These are phyloP conservation scores for Fragum sueziense DNA, from an alignment of 2,888 invertebrate genomes.

Conservation along the genomic window DNA sequence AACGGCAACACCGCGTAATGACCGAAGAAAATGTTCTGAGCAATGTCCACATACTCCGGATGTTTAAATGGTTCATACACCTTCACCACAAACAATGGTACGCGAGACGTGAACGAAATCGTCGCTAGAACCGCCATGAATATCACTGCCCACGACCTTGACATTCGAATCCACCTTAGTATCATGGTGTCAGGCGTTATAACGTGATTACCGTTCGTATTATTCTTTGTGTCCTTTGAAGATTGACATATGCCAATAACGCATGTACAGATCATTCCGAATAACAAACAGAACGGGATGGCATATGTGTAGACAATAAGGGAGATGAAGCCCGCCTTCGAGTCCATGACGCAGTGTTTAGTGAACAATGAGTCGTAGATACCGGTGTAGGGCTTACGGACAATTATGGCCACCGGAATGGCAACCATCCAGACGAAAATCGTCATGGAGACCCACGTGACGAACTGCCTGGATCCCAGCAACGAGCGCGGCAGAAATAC, in stretches of 20 bases:
- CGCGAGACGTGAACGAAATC: slow-evolving; percentile 1
- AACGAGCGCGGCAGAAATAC: slow-evolving; percentile 9
- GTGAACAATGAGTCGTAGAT: slow-evolving; percentile 5
- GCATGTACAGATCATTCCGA: slow-evolving; percentile 14
- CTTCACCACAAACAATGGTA: slow-evolving; percentile 4
- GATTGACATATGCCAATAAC: slow-evolving; percentile 9
- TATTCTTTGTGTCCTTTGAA: background rate
- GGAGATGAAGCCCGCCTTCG: slow-evolving; percentile 5
- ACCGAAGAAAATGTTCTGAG: slow-evolving; percentile 12
- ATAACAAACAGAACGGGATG: slow-evolving; percentile 11
- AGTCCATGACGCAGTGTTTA: slow-evolving; percentile 12
- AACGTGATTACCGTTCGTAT: background rate
- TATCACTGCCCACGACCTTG: slow-evolving; percentile 7
- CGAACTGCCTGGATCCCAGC: slow-evolving; percentile 11
- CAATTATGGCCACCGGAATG: slow-evolving; percentile 9
- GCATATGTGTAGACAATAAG: slow-evolving; percentile 13
- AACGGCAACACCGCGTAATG: slow-evolving; percentile 11
- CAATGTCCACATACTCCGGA: background rate
- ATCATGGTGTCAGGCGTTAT: slow-evolving; percentile 15
- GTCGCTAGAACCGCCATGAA: background rate
- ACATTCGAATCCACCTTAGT: slow-evolving; percentile 9
- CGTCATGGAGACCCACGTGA: slow-evolving; percentile 23
- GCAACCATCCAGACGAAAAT: slow-evolving; percentile 19
- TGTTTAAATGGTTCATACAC: slow-evolving; percentile 5
- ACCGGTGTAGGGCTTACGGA: slow-evolving; percentile 9